Evolutionary conservation across 1,140 invertebrate species (phyloP).

Genomic region (Limonius californicus): DNA sequence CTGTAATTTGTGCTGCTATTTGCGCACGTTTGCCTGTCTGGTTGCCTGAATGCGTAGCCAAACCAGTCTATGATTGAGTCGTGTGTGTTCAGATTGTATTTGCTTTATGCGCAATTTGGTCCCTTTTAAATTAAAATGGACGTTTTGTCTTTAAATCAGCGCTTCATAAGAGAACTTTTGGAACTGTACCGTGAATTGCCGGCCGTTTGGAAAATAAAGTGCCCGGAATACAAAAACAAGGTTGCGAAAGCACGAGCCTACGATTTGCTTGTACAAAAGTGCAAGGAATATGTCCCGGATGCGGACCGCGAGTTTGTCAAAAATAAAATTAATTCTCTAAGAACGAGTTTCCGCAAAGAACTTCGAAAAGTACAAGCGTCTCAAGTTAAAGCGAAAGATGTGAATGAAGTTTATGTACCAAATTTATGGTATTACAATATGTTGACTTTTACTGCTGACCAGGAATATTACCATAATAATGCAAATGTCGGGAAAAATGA

Average conservation of each 20-base stretch:
- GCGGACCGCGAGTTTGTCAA: conserved; percentile 33
- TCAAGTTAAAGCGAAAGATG: conserved; percentile 8
- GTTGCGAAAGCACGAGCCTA: conserved; percentile 23
- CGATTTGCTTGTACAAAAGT: conserved; percentile 27
- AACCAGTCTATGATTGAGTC: neutral
- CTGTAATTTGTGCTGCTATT: no score
- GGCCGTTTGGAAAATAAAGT: conserved; percentile 30
- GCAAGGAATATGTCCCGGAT: conserved; percentile 28
- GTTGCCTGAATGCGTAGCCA: neutral
- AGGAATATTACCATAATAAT: conserved; percentile 19
- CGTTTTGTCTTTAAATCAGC: conserved; percentile 24
- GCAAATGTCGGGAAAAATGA: no score
- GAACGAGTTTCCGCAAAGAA: conserved; percentile 30
- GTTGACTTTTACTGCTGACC: conserved; percentile 27
- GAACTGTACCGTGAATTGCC: conserved; percentile 25
- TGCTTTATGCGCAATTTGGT: no score
- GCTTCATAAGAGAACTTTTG: conserved; percentile 32
- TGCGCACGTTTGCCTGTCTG: neutral
- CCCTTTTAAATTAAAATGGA: conserved; percentile 10
- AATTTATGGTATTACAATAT: conserved; percentile 34
- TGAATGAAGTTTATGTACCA: conserved; percentile 29
- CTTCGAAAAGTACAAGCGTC: conserved; percentile 27
- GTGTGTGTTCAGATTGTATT: neutral
- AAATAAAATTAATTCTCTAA: conserved; percentile 28
- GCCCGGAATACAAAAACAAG: conserved; percentile 29